phyloP scores from a whole-genome alignment of 2,797 vertebrate genomes.

The Chaenodraco wilsoni region DNA sequence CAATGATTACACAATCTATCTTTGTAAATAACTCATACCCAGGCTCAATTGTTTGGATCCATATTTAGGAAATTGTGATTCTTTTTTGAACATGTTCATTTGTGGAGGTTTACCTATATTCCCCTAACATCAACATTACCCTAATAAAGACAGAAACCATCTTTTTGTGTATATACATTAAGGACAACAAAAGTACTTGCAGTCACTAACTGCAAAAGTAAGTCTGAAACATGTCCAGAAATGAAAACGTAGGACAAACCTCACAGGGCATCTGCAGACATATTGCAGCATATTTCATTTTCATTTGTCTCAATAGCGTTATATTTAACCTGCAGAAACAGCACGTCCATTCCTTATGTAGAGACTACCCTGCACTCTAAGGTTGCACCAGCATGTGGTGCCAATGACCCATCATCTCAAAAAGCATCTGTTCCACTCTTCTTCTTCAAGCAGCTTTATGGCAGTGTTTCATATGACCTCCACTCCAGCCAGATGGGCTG shows the following conservation, averaged over 20 bases:
- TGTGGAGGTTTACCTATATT: not conserved
- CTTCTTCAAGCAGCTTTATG: slow-evolving; percentile 4
- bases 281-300: not conserved
- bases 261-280: not conserved
- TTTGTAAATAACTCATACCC: not conserved
- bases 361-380: slow-evolving; percentile 37
- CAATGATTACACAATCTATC: not conserved
- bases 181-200: not conserved
- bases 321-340: not conserved
- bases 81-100: too few relatives aligned
- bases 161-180: not conserved
- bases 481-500: slow-evolving; percentile 9
- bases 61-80: not conserved
- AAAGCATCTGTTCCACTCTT: slow-evolving; percentile 22
- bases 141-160: not conserved
- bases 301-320: not conserved
- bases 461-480: slow-evolving; percentile 16
- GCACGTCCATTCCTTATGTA: not conserved
- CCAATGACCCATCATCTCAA: slow-evolving; percentile 43
- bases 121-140: not conserved
- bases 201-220: not conserved
- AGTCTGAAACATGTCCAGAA: not conserved
- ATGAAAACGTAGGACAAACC: not conserved
- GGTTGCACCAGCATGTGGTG: slow-evolving; percentile 70
- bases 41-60: not conserved